Conservation (phyloP, 2,888 invertebrate species). For the Dasysyrphus albostriatus region DNA sequence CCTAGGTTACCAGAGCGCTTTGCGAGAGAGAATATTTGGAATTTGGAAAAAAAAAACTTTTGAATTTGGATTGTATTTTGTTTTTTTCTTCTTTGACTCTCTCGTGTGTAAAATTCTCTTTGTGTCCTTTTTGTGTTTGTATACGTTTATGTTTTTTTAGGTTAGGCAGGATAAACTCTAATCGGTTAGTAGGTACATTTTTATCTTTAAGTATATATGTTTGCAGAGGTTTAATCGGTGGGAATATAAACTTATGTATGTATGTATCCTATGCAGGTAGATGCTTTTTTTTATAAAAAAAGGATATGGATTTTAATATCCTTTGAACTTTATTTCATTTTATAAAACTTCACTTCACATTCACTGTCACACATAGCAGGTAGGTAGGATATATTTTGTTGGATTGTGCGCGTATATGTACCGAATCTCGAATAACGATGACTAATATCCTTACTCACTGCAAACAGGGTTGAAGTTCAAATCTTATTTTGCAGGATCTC, state of each 20-base stretch:
- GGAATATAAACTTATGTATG: slow-evolving; percentile 21
- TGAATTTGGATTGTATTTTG: neutral
- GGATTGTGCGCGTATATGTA: slow-evolving; percentile 71
- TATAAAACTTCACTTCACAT: slow-evolving; percentile 9
- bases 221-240: slow-evolving; percentile 5
- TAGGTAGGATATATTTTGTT: slow-evolving; percentile 12
- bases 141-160: slow-evolving; percentile 48
- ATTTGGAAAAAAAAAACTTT: neutral
- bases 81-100: neutral
- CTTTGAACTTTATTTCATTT: neutral
- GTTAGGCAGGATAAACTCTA: slow-evolving; percentile 56
- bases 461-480: slow-evolving; percentile 51
- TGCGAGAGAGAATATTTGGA: slow-evolving; percentile 24
- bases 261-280: neutral
- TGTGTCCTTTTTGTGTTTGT: slow-evolving; percentile 47
- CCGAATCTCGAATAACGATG: slow-evolving; percentile 55
- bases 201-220: neutral
- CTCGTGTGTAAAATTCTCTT: slow-evolving; percentile 26
- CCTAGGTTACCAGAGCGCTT: slow-evolving; percentile 34
- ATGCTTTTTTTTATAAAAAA: neutral
- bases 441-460: slow-evolving; percentile 72
- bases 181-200: slow-evolving; percentile 65
- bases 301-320: neutral
- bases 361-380: slow-evolving; percentile 4
- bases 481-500: slow-evolving; percentile 31